A percentile compares a stretch with the other conserved stretches of the same genome.
Conservation (phyloP, 2,797 vertebrate genomes). For the Meda fulgida region DNA sequence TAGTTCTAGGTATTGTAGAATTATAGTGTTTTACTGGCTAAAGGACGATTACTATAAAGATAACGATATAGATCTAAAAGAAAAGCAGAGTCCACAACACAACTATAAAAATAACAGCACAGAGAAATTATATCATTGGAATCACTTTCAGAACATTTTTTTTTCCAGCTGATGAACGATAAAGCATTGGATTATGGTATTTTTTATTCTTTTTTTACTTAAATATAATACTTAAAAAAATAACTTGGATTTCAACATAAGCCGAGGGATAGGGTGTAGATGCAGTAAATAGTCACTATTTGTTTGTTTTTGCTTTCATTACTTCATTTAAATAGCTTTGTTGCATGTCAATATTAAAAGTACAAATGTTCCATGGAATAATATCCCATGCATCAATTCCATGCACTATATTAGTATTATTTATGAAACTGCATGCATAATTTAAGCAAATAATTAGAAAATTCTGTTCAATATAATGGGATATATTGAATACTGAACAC, state of each 20-base stretch:
- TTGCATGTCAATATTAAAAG: neutral
- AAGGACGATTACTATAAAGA: neutral
- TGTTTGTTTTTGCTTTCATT: neutral
- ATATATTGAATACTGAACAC: neutral
- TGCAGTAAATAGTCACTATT: neutral
- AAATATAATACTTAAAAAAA: neutral
- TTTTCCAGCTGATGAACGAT: neutral
- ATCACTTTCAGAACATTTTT: neutral
- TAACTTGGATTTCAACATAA: neutral
- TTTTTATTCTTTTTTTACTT: neutral
- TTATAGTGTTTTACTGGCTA: neutral
- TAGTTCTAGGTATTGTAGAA: neutral
- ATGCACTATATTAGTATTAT: neutral
- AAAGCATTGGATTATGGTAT: neutral
- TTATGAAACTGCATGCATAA: neutral
- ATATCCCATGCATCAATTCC: neutral
- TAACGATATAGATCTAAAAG: neutral
- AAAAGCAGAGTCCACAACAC: neutral
- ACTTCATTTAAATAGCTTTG: slow-evolving; percentile 5
- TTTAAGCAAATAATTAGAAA: neutral
- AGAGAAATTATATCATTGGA: neutral
- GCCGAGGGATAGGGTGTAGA: neutral
- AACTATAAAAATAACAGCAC: neutral
- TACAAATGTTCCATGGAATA: neutral
- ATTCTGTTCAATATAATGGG: neutral